phyloP scores from a whole-genome alignment of 2,888 invertebrate species.

The Drosophila robusta region DNA sequence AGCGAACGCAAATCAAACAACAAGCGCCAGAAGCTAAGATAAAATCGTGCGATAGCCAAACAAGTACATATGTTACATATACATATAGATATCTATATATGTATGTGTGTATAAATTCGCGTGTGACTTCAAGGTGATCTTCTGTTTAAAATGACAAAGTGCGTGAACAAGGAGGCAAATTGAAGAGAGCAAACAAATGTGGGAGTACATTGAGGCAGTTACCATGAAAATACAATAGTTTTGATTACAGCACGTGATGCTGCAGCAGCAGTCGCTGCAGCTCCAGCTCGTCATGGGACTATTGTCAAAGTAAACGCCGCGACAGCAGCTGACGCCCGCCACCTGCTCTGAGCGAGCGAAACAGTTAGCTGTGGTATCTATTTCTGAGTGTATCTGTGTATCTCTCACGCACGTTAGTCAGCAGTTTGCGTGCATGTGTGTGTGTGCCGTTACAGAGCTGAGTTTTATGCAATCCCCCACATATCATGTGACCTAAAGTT shows the following conservation, averaged over 20 bases:
- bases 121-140: constrained; percentile 70
- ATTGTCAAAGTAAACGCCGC: constrained; percentile 31
- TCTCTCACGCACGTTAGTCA: constrained; percentile 60
- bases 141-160: constrained; percentile 7
- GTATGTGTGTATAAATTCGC: constrained; percentile 6
- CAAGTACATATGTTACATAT: not conserved
- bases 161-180: constrained; percentile 12
- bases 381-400: constrained; percentile 38
- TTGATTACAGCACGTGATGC: constrained; percentile 63
- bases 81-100: constrained; percentile 1
- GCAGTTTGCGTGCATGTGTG: constrained; percentile 21
- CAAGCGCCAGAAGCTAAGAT: constrained; percentile 34
- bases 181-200: not conserved
- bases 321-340: constrained; percentile 50
- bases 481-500: constrained; percentile 66
- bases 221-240: constrained; percentile 10
- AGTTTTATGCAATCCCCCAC: constrained; percentile 70
- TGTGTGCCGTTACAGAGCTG: constrained; percentile 58
- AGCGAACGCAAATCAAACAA: constrained; percentile 42
- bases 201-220: not conserved
- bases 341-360: constrained; percentile 29
- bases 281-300: constrained; percentile 60
- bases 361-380: constrained; percentile 37
- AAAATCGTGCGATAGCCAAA: constrained; percentile 18
- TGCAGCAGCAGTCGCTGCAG: constrained; percentile 14